Base-by-base conservation (phyloP, 2,113 vertebrate species). In the Todiramphus chloris region DNA sequence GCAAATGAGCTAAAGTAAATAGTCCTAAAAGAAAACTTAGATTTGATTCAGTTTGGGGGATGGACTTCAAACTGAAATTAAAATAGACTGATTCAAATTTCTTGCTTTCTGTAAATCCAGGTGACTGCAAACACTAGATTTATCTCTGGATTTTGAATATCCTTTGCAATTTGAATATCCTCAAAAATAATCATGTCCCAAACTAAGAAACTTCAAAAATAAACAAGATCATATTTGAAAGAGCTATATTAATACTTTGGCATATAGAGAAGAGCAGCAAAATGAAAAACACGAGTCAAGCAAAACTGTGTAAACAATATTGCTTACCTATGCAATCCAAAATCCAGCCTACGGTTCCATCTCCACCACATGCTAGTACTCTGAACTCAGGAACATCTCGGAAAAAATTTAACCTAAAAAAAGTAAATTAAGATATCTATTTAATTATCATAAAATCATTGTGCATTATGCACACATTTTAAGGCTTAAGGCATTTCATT, bases 261-360 rank as follows among this genome's bases (percentile, higher is more conserved):
- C 41, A 87, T 12, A 43, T 2, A 72, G 33, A 16, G 18, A 64
- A 87, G 11, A 67, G 4, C 21, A 90, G 9, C 25, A 83, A 70
- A 93, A 75, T 25, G 2, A 70, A 90, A 89, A 63, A 16, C 15
- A 33, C 5, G 8, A 90, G 46, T 58, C 56, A 91, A 78, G 27
- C 15, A 72, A 81, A 89, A 73, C 11, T 17, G 12, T 59, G 31
- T 43, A 87, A 94, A 72, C 1, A 3, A 15, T 77, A 30, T n/a
- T 79, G 27, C 73, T 98, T 98, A 99, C 99, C 99, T 95, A 99
- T 99, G 95, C 99, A 99, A 96, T 99, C 99, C 94, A 99, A 98
- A 97, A 99, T 99, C 99, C 99, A 99, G 79, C 99, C 99, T 43
- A 99, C 99, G 6, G 99, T 99, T 92, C 99, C 99, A 89, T 99